Evolutionary conservation across 2,113 vertebrate species (phyloP).

Genomic region (Todiramphus saurophagus): DNA sequence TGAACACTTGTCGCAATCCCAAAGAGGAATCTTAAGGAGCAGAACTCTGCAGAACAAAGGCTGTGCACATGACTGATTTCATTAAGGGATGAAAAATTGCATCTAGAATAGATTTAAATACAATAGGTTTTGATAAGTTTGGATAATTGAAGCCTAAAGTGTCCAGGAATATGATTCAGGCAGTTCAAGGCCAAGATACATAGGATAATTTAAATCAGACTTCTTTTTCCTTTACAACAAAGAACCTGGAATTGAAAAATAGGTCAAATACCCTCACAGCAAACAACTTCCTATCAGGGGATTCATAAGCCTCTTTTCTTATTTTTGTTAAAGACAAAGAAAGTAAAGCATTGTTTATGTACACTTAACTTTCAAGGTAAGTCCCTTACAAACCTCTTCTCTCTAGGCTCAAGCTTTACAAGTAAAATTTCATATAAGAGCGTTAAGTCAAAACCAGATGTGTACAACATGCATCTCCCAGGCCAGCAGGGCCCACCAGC

Average conservation of each 20-base stretch:
- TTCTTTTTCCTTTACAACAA: neutral
- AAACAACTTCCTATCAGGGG: neutral
- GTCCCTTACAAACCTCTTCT: neutral
- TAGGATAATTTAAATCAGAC: neutral
- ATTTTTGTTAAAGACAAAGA: neutral
- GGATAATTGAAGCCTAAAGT: neutral
- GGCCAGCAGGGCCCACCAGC: neutral
- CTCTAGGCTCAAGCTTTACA: neutral
- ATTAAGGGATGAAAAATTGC: slow-evolving; percentile 39
- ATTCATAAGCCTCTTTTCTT: neutral
- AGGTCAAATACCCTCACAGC: neutral
- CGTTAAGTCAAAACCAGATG: neutral
- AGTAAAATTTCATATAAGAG: neutral
- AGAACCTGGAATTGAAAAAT: neutral
- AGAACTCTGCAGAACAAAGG: neutral
- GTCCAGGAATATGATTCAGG: neutral
- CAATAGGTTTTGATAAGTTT: neutral
- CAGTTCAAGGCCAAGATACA: neutral
- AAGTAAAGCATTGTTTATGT: neutral
- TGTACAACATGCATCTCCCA: neutral
- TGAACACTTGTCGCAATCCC: neutral
- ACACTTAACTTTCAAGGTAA: neutral
- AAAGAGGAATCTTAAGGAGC: neutral
- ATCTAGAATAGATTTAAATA: slow-evolving; percentile 20
- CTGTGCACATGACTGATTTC: slow-evolving; percentile 15